A percentile compares a stretch with the other conserved stretches of the same genome.
These are phyloP conservation scores for Deilephila elpenor DNA, from an alignment of 2,888 invertebrate species.

Conservation along the genomic window DNA sequence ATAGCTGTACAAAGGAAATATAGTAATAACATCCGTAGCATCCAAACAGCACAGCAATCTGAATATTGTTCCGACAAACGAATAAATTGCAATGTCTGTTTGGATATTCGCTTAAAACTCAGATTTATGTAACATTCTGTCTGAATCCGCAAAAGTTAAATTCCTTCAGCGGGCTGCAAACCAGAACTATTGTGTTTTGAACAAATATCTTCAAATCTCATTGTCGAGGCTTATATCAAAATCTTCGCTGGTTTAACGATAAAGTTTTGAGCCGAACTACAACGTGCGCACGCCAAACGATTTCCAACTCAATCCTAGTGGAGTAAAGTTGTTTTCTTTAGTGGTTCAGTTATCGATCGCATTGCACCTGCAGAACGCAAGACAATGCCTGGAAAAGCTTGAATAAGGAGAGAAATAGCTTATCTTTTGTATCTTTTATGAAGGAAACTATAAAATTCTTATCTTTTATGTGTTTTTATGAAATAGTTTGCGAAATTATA, in stretches of 20 bases:
- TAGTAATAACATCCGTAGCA: too few relatives aligned
- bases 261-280: slow-evolving; percentile 27
- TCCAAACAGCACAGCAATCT: too few relatives aligned
- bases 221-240: slow-evolving; percentile 17
- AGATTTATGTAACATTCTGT: neutral
- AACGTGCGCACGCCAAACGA: slow-evolving; percentile 32
- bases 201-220: slow-evolving; percentile 26
- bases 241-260: slow-evolving; percentile 12
- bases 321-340: slow-evolving; percentile 38
- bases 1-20: too few relatives aligned
- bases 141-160: neutral
- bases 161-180: slow-evolving; percentile 2
- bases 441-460: slow-evolving; percentile 3
- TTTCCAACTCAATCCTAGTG: slow-evolving; percentile 44
- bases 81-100: too few relatives aligned
- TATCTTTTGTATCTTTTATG: slow-evolving; percentile 31
- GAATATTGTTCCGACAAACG: too few relatives aligned
- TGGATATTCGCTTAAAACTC: too few relatives aligned
- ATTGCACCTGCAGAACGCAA: slow-evolving; percentile 11
- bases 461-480: slow-evolving; percentile 10
- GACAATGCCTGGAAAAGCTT: slow-evolving; percentile 7
- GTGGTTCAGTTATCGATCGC: slow-evolving; percentile 32
- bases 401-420: slow-evolving; percentile 15
- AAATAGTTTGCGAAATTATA: neutral
- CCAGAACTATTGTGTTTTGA: slow-evolving; percentile 15